Conservation (phyloP, 1,140 invertebrate genomes). For the Calycopis cecrops region DNA sequence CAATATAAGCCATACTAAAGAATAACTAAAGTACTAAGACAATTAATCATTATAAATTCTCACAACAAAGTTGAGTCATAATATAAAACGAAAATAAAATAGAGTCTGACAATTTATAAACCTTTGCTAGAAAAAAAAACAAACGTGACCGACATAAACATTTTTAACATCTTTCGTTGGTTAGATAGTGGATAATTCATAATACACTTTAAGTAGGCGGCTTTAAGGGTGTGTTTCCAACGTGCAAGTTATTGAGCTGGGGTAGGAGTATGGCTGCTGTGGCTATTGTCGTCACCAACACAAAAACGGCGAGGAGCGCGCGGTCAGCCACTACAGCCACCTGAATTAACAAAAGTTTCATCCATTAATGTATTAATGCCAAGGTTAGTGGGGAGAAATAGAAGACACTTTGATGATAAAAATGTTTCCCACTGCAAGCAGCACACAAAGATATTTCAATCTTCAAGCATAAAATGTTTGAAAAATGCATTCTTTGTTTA, state of each 20-base stretch:
- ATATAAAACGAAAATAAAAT: too few species aligned
- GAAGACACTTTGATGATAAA: too few species aligned
- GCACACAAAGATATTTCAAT: too few species aligned
- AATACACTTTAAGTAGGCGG: constrained; percentile 43
- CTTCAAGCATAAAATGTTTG: too few species aligned
- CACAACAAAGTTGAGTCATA: not conserved
- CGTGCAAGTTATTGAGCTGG: constrained; percentile 61
- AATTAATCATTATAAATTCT: too few species aligned
- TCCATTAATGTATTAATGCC: not conserved
- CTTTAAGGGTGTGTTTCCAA: constrained; percentile 64
- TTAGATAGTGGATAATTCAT: constrained; percentile 3
- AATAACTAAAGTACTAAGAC: too few species aligned
- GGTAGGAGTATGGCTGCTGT: constrained; percentile 67
- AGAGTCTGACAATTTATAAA: too few species aligned
- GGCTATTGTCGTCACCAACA: constrained; percentile 62
- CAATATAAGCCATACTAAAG: too few species aligned
- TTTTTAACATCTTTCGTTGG: constrained; percentile 15
- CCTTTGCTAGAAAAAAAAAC: not conserved
- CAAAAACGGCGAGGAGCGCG: constrained; percentile 66
- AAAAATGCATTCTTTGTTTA: too few species aligned
- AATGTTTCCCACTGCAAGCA: too few species aligned
- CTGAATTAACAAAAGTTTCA: constrained; percentile 28
- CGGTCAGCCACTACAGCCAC: constrained; percentile 70
- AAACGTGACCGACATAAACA: not conserved
- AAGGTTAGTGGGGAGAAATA: not conserved